A percentile compares a stretch with the other conserved stretches of the same genome.
phyloP scores from a whole-genome alignment of 92 coral and sea anemone species.

The Bergia puertoricense region DNA sequence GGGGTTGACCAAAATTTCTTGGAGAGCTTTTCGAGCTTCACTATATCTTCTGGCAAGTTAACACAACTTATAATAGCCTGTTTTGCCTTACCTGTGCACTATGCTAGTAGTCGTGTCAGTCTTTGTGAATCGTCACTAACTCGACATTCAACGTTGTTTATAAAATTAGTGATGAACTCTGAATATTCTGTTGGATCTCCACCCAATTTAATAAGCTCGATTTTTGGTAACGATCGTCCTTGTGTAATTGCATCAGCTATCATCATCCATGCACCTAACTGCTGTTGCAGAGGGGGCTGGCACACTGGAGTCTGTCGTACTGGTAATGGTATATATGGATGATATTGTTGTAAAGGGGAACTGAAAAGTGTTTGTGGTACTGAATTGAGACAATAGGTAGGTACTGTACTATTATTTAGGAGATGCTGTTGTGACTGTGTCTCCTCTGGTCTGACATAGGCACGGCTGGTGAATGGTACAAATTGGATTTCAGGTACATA shows the following conservation, averaged over 20 bases:
- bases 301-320: not conserved
- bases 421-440: slow-evolving; percentile 9
- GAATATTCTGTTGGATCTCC: slow-evolving; percentile 78
- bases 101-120: slow-evolving; percentile 61
- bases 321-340: not conserved
- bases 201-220: slow-evolving; percentile 61
- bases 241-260: slow-evolving; percentile 35
- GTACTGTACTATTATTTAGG: not conserved
- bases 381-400: not conserved
- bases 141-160: slow-evolving; percentile 58
- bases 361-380: not conserved
- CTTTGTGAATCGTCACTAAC: slow-evolving; percentile 72
- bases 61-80: slow-evolving; percentile 59
- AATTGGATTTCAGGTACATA: not conserved
- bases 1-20: slow-evolving; percentile 14
- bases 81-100: slow-evolving; percentile 64
- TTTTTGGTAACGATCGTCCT: slow-evolving; percentile 61
- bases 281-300: slow-evolving; percentile 27
- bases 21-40: slow-evolving; percentile 52
- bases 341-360: not conserved
- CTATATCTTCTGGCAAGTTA: slow-evolving; percentile 53
- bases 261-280: slow-evolving; percentile 1
- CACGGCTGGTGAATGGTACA: slow-evolving; percentile 14
- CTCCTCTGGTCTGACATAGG: not conserved
- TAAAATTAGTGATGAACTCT: slow-evolving; percentile 67